Percentiles rank a stretch among this genome's conserved stretches.
Conservation (phyloP, 2,888 invertebrate species). For the Thalpophila matura region DNA sequence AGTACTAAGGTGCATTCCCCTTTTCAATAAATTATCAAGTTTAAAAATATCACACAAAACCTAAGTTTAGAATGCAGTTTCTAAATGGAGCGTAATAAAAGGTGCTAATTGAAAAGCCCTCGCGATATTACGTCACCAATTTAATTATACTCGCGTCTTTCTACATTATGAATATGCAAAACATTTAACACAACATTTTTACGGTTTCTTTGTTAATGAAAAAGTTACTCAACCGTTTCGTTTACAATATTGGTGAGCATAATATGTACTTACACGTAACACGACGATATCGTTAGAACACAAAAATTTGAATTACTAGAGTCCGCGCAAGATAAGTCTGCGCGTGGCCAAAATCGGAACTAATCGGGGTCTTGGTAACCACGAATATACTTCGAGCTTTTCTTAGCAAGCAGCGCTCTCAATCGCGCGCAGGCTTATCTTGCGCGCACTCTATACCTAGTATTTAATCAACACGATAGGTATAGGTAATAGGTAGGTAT, state of each 20-base stretch:
- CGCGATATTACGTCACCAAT: slow-evolving; percentile 1
- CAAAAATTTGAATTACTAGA: too few relatives aligned
- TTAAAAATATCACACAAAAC: not conserved
- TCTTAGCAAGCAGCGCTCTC: too few relatives aligned
- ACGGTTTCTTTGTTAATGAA: slow-evolving; percentile 33
- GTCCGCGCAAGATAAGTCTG: too few relatives aligned
- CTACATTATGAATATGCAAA: slow-evolving; percentile 24
- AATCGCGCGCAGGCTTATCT: too few relatives aligned
- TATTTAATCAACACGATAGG: too few relatives aligned
- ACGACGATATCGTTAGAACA: too few relatives aligned
- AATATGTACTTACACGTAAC: too few relatives aligned
- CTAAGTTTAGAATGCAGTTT: not conserved
- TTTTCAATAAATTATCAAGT: not conserved
- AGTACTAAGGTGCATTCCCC: not conserved
- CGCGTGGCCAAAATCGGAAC: too few relatives aligned
- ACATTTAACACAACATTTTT: slow-evolving; percentile 23
- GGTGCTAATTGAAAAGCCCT: not conserved
- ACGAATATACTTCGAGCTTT: too few relatives aligned
- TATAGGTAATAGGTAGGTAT: too few relatives aligned
- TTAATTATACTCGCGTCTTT: slow-evolving; percentile 10
- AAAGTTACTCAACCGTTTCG: slow-evolving; percentile 37
- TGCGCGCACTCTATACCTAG: too few relatives aligned
- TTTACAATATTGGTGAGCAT: slow-evolving; percentile 23
- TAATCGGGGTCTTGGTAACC: too few relatives aligned
- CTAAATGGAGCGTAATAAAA: not conserved